A percentile compares a stretch with the other conserved stretches of the same genome.
Evolutionary conservation across 2,888 invertebrate genomes (phyloP).

Genomic region (Idaea straminata): DNA sequence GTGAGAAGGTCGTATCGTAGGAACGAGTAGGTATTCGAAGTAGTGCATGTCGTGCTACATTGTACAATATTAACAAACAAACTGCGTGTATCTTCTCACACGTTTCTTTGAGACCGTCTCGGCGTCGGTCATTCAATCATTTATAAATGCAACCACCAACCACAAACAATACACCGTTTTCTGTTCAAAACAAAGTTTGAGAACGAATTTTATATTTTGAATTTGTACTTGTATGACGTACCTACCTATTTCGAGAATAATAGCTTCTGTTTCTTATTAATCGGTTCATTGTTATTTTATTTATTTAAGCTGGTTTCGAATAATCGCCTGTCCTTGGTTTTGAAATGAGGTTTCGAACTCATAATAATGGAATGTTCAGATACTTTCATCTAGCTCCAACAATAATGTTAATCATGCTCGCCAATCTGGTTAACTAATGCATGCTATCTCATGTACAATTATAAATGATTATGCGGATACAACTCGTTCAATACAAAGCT

Average conservation of each 20-base stretch:
- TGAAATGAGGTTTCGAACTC: not conserved
- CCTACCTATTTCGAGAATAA: not conserved
- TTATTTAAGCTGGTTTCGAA: not conserved
- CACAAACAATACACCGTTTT: not conserved
- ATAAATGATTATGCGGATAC: constrained; percentile 12
- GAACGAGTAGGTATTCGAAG: not conserved
- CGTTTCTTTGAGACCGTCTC: not conserved
- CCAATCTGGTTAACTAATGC: not conserved
- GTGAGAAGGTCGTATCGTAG: not conserved
- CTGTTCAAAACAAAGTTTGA: not conserved
- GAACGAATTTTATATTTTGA: not conserved
- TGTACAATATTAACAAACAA: not conserved
- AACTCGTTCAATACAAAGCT: constrained; percentile 6
- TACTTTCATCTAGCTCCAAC: not conserved
- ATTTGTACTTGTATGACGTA: not conserved
- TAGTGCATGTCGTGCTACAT: not conserved
- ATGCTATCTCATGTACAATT: constrained; percentile 7
- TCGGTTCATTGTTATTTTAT: not conserved
- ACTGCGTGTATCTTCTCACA: not conserved
- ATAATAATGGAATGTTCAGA: not conserved
- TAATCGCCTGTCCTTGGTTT: not conserved
- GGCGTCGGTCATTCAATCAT: not conserved
- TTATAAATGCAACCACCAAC: not conserved
- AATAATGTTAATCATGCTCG: not conserved
- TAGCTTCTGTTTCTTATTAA: not conserved